Conservation (phyloP, 2,797 vertebrate genomes). For the Sphenopsis melanotis region DNA sequence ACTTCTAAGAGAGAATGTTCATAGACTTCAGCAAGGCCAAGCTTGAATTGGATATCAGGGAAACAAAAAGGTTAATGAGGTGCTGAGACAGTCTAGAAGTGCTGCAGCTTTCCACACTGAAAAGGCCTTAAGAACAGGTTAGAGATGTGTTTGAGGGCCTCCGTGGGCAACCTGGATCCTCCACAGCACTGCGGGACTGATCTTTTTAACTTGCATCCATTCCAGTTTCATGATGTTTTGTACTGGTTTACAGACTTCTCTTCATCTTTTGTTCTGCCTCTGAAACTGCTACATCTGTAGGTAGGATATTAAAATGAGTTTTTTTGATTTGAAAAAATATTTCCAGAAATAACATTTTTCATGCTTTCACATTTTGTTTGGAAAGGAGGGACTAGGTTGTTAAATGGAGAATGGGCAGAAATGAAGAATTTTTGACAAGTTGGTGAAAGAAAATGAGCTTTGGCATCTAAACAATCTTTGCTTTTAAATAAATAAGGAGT, state of each 20-base stretch:
- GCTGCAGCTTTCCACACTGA: not conserved
- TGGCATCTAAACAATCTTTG: not conserved
- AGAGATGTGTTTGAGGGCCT: not conserved
- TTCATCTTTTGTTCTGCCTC: not conserved
- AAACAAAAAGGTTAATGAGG: not conserved
- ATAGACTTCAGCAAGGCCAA: not conserved
- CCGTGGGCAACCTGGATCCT: not conserved
- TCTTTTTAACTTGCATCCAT: not conserved
- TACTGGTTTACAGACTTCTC: not conserved
- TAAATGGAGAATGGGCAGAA: not conserved
- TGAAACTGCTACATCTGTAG: fast-evolving
- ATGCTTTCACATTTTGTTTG: not conserved
- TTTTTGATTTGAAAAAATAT: not conserved
- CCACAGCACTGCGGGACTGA: fast-evolving
- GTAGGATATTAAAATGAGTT: not conserved
- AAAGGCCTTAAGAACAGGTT: not conserved
- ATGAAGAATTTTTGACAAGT: not conserved
- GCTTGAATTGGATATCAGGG: not conserved
- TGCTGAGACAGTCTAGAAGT: not conserved
- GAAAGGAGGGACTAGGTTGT: not conserved
- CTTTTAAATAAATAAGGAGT: not conserved
- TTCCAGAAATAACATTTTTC: not conserved
- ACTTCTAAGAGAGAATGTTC: not conserved
- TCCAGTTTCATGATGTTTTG: not conserved
- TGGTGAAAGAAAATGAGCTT: not conserved